phyloP scores from a whole-genome alignment of 2,797 vertebrate genomes.

The Anisognathus igniventris region DNA sequence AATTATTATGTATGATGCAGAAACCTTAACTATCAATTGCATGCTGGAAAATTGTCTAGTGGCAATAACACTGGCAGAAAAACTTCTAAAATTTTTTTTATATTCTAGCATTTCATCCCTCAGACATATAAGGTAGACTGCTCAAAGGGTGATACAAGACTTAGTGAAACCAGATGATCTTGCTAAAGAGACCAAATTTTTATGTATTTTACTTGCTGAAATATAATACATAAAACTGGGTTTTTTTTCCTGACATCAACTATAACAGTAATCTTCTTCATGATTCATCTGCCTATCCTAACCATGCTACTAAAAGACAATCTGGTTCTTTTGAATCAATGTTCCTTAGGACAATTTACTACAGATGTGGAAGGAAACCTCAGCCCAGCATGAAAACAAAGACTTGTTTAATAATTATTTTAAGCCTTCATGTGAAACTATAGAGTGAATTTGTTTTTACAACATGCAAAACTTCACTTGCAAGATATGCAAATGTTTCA shows the following conservation, averaged over 20 bases:
- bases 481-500: neutral
- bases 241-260: neutral
- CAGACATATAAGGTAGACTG: neutral
- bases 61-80: neutral
- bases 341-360: slow-evolving; percentile 27
- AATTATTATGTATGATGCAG: neutral
- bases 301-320: neutral
- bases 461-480: neutral
- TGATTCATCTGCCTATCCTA: neutral
- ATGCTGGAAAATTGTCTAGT: neutral
- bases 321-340: slow-evolving; percentile 19
- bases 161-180: neutral
- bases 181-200: neutral
- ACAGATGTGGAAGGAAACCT: slow-evolving; percentile 55
- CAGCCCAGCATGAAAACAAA: slow-evolving; percentile 56
- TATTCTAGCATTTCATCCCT: neutral
- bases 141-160: neutral
- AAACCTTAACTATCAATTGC: neutral
- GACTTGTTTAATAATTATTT: slow-evolving; percentile 44
- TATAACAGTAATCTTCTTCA: neutral
- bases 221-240: neutral
- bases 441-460: neutral
- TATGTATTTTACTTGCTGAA: neutral
- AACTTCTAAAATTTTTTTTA: neutral
- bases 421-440: slow-evolving; percentile 13